A percentile compares a stretch with the other conserved stretches of the same genome.
Evolutionary conservation across 2,888 invertebrate genomes (phyloP).

Genomic region (Drosophila incognita): DNA sequence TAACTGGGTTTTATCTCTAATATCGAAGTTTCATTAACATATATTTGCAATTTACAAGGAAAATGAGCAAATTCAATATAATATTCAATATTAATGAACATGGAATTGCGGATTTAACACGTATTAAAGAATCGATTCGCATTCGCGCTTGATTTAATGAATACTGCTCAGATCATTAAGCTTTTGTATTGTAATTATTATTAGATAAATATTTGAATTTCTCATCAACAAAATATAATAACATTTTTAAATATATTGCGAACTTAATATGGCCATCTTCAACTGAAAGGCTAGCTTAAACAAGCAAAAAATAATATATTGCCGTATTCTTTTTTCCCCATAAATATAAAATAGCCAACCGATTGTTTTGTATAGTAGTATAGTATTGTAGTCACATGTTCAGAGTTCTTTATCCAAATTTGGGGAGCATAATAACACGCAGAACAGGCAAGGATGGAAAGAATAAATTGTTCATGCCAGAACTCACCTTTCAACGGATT

Average conservation of each 20-base stretch:
- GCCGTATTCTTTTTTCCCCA: neutral
- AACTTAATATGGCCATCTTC: neutral
- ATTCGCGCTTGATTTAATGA: neutral
- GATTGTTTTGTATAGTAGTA: neutral
- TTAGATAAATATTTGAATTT: neutral
- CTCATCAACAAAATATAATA: neutral
- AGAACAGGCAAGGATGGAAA: neutral
- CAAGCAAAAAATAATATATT: neutral
- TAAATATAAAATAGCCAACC: neutral
- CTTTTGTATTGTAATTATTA: neutral
- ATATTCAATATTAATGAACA: neutral
- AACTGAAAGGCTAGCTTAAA: neutral
- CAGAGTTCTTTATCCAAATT: neutral
- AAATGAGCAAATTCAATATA: neutral
- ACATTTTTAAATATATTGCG: neutral
- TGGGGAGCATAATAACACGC: neutral
- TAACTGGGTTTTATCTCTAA: neutral
- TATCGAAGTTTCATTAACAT: neutral
- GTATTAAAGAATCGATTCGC: neutral
- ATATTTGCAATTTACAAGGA: neutral
- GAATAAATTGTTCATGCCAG: neutral
- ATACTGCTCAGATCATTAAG: neutral
- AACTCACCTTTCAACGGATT: neutral
- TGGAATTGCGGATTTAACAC: neutral
- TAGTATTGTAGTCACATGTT: fast-evolving